Evolutionary conservation across 2,797 vertebrate species (phyloP).

Genomic region (Artibeus lituratus): DNA sequence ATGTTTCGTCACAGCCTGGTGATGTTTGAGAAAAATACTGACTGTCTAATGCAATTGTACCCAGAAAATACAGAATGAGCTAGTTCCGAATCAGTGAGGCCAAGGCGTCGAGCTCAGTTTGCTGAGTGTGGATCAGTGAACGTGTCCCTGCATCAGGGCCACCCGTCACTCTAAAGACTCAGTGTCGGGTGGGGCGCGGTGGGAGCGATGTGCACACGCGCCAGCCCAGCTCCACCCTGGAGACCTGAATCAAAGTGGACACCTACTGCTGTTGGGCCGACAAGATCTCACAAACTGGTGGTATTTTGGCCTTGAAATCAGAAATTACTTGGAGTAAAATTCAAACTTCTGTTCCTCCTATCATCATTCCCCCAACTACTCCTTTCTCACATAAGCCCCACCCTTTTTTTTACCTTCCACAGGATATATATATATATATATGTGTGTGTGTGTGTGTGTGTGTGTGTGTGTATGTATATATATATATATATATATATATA

Average conservation of each 20-base stretch:
- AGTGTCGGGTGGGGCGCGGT: fast-evolving
- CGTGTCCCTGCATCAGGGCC: background rate
- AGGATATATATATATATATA: background rate
- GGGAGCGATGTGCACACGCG: fast-evolving
- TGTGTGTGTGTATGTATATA: too few species aligned
- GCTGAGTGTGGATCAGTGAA: background rate
- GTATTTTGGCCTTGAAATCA: background rate
- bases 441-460: too few species aligned
- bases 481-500: background rate
- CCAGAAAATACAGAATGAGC: background rate
- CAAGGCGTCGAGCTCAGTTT: background rate
- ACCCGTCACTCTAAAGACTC: background rate
- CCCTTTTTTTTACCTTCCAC: background rate
- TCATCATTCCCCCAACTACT: background rate
- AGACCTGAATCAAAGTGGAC: background rate
- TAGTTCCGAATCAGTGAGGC: background rate
- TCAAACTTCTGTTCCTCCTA: background rate
- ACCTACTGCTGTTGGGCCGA: background rate
- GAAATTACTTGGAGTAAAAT: background rate
- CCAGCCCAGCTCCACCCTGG: background rate
- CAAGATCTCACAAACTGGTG: background rate
- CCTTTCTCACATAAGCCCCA: background rate
- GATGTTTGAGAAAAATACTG: background rate
- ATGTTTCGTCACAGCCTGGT: background rate
- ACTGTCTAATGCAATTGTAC: background rate